Conservation (phyloP, 2,888 invertebrate genomes). For the Euphydryas editha region DNA sequence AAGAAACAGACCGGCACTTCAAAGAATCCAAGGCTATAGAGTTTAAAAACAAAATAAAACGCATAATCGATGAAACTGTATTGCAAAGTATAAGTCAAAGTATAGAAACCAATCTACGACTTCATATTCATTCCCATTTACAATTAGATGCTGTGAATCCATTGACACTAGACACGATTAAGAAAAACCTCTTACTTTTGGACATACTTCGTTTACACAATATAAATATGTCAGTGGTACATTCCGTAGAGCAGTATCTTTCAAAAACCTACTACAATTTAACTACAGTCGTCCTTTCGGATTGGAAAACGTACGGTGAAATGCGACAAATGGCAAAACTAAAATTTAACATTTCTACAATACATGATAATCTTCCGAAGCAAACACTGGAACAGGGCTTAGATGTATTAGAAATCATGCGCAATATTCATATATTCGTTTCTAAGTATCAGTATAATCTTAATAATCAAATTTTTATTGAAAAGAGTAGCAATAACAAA, state of each 20-base stretch:
- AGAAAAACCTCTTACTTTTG: constrained; percentile 84
- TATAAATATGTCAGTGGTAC: constrained; percentile 85
- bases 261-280: constrained; percentile 98
- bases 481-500: constrained; percentile 95
- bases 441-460: constrained; percentile 97
- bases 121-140: constrained; percentile 96
- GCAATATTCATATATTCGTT: constrained; percentile 97
- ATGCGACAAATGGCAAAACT: constrained; percentile 96
- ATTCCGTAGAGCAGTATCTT: constrained; percentile 93
- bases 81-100: constrained; percentile 90
- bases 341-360: constrained; percentile 90
- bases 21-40: constrained; percentile 57
- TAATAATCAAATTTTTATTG: constrained; percentile 98
- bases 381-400: constrained; percentile 98
- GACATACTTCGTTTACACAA: constrained; percentile 82
- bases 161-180: constrained; percentile 87
- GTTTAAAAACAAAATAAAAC: constrained; percentile 64
- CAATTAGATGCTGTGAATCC: constrained; percentile 90
- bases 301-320: constrained; percentile 98
- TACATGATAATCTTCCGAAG: constrained; percentile 97
- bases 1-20: constrained; percentile 64
- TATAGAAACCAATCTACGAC: constrained; percentile 95
- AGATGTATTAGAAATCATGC: constrained; percentile 98
- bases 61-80: constrained; percentile 82
- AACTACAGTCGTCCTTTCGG: constrained; percentile 97